These are phyloP conservation scores for Branchinecta lynchi DNA, from an alignment of 1,140 invertebrate species.

Conservation along the genomic window DNA sequence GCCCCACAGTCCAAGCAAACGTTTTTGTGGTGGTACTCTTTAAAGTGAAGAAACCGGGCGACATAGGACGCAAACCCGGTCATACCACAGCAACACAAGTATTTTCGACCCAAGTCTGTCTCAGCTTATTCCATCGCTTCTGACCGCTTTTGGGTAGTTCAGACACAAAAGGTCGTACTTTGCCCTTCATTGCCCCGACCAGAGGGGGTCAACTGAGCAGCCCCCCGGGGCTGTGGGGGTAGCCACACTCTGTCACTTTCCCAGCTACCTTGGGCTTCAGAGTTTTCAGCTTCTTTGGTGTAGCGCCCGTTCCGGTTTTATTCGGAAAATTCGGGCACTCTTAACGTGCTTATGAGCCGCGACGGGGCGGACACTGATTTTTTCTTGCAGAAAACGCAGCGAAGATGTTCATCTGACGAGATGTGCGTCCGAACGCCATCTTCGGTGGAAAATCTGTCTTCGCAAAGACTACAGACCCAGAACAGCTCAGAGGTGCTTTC, in stretches of 20 bases:
- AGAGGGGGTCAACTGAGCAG: too few relatives aligned
- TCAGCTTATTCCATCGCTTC: neutral
- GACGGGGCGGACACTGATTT: neutral
- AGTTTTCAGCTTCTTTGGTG: too few relatives aligned
- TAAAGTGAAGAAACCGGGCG: neutral
- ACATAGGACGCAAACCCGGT: neutral
- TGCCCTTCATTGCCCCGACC: too few relatives aligned
- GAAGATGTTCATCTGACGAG: neutral
- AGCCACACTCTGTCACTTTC: too few relatives aligned
- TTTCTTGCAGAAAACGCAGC: neutral
- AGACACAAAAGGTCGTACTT: too few relatives aligned
- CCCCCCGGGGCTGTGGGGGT: too few relatives aligned
- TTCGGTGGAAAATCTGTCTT: neutral
- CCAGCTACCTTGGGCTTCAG: too few relatives aligned
- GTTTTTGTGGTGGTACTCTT: conserved; percentile 1
- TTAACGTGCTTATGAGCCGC: neutral
- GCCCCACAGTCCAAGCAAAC: neutral
- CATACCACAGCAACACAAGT: conserved; percentile 2
- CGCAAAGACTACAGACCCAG: neutral
- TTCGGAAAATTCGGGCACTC: neutral
- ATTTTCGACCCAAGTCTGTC: neutral
- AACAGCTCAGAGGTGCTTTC: neutral
- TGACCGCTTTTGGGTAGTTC: neutral
- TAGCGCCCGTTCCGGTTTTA: neutral
- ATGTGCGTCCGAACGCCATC: neutral